Conservation (phyloP, 1,140 invertebrate species). For the Polyergus mexicanus region DNA sequence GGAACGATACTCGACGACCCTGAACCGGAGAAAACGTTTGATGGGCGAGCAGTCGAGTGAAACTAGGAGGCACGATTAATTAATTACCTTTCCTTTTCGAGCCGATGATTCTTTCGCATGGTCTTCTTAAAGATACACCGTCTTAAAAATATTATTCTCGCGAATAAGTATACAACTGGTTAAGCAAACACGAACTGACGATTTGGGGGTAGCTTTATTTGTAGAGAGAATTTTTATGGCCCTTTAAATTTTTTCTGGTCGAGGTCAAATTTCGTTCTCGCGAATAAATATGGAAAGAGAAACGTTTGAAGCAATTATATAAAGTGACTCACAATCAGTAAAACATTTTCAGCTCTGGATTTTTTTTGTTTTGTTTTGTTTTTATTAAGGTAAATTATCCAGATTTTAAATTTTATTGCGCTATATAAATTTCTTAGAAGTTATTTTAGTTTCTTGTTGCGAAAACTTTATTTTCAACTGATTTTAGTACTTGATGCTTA, state of each 20-base stretch:
- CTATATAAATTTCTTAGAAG: neutral
- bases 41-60: constrained; percentile 70
- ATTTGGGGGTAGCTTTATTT: neutral
- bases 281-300: neutral
- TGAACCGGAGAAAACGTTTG: constrained; percentile 75
- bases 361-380: neutral
- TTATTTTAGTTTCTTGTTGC: neutral
- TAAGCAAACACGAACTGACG: neutral
- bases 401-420: neutral
- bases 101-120: constrained; percentile 40
- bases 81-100: constrained; percentile 74
- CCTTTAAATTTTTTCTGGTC: neutral
- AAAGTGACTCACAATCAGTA: neutral
- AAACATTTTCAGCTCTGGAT: neutral
- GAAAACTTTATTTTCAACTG: no score
- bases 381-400: neutral
- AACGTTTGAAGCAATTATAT: neutral
- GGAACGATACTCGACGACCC: constrained; percentile 72
- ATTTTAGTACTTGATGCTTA: no score
- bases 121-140: neutral
- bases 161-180: neutral
- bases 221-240: neutral
- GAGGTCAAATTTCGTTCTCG: neutral
- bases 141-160: neutral
- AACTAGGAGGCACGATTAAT: constrained; percentile 72